Conservation (phyloP, 92 coral and sea anemone species). For the Umimayanthus chanpuru region DNA sequence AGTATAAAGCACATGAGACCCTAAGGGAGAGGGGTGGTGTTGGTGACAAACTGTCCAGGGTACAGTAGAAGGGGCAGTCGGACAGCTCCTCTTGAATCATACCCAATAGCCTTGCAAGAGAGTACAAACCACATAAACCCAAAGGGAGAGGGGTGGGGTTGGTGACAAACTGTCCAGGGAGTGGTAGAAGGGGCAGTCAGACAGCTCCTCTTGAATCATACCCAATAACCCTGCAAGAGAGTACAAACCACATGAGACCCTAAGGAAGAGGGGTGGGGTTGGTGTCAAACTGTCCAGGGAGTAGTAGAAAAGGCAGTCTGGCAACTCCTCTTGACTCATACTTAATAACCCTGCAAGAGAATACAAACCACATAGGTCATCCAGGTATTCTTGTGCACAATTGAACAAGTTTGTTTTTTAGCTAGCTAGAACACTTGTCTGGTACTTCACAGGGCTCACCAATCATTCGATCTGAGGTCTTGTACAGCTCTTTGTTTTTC, state of each 20-base stretch:
- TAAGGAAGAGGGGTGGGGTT: too few relatives aligned
- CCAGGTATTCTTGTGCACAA: neutral
- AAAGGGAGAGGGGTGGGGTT: neutral
- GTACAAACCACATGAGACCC: too few relatives aligned
- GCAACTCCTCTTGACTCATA: conserved; percentile 59
- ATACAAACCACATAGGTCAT: neutral
- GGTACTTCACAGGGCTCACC: conserved; percentile 56
- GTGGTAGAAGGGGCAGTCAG: conserved; percentile 75
- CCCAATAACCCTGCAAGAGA: too few relatives aligned
- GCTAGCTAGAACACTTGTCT: too few relatives aligned
- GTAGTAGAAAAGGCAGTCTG: too few relatives aligned
- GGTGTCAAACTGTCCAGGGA: conserved; percentile 57
- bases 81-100: conserved; percentile 67
- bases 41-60: conserved; percentile 58
- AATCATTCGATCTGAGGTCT: conserved; percentile 90
- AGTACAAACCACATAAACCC: neutral
- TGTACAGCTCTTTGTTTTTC: conserved; percentile 59
- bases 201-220: conserved; percentile 42
- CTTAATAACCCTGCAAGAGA: conserved; percentile 47
- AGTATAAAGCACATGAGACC: too few relatives aligned
- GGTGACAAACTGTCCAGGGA: conserved; percentile 69
- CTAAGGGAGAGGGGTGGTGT: too few relatives aligned
- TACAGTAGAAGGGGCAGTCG: too few relatives aligned
- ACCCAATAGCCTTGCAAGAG: conserved; percentile 46
- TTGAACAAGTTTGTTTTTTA: too few relatives aligned